These are phyloP conservation scores for Agriopis marginaria DNA, from an alignment of 2,888 invertebrate genomes.

Conservation along the genomic window DNA sequence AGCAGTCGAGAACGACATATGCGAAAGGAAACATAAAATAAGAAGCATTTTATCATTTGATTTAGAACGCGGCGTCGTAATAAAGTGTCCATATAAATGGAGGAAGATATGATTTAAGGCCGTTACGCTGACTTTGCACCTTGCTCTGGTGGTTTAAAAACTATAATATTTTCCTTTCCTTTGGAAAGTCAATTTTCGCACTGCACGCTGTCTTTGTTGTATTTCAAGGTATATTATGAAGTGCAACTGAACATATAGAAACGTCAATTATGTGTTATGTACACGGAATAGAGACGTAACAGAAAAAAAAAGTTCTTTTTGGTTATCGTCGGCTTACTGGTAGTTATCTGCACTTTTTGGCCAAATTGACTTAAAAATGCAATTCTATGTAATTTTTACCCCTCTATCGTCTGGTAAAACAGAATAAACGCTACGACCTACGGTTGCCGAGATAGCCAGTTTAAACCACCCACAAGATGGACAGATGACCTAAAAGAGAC, in stretches of 20 bases:
- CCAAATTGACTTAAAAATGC: no score
- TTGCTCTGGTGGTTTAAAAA: slow-evolving; percentile 67
- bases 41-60: slow-evolving; percentile 85
- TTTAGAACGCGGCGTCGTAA: slow-evolving; percentile 83
- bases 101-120: slow-evolving; percentile 82
- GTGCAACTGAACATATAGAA: background rate
- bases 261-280: background rate
- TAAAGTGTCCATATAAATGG: slow-evolving; percentile 85
- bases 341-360: no score
- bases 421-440: no score
- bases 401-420: no score
- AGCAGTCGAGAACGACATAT: slow-evolving; percentile 68
- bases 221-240: slow-evolving; percentile 7
- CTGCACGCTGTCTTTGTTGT: slow-evolving; percentile 42
- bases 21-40: slow-evolving; percentile 82
- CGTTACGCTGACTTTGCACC: slow-evolving; percentile 75
- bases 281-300: no score
- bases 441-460: no score
- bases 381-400: no score
- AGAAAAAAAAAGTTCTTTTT: no score
- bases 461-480: no score
- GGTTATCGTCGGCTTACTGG: no score
- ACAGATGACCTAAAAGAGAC: no score
- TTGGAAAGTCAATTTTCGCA: slow-evolving; percentile 28
- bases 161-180: slow-evolving; percentile 51